phyloP scores from a whole-genome alignment of 1,140 invertebrate species.

The Metaphire vulgaris region DNA sequence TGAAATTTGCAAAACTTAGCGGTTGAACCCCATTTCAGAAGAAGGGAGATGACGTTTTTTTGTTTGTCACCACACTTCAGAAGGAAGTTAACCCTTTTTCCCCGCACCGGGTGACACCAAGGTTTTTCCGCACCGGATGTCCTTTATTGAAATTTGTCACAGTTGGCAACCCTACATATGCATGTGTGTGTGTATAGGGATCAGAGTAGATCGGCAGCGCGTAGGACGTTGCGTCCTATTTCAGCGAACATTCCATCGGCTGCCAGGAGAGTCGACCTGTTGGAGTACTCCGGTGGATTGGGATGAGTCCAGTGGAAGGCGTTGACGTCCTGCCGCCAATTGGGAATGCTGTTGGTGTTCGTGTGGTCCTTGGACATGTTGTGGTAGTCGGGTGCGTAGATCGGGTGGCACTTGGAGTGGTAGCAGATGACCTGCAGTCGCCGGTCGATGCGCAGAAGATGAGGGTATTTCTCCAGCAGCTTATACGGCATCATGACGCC shows the following conservation, averaged over 20 bases:
- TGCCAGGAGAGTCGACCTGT: neutral
- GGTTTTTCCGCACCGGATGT: too few relatives aligned
- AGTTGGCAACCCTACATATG: too few relatives aligned
- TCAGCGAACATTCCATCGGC: conserved; percentile 16
- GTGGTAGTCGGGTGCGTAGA: conserved; percentile 8
- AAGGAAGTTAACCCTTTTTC: too few relatives aligned
- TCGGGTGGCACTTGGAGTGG: conserved; percentile 22
- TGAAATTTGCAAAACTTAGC: too few relatives aligned
- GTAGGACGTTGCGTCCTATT: conserved; percentile 24
- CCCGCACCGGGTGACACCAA: too few relatives aligned
- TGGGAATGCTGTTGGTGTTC: conserved; percentile 20
- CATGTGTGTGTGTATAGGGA: too few relatives aligned
- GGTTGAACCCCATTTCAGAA: too few relatives aligned
- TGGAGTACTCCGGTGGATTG: conserved; percentile 19
- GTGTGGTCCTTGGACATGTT: conserved; percentile 20
- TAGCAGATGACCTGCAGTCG: conserved; percentile 27
- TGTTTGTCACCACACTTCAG: too few relatives aligned
- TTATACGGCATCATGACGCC: conserved; percentile 30
- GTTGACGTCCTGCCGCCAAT: conserved; percentile 23
- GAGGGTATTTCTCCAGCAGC: conserved; percentile 24
- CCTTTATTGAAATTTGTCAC: too few relatives aligned
- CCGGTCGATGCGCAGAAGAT: conserved; percentile 18
- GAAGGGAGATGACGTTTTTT: too few relatives aligned
- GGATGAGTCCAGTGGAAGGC: conserved; percentile 30
- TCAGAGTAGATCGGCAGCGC: conserved; percentile 19